A percentile compares a stretch with the other conserved stretches of the same genome.
Conservation (phyloP, 2,797 vertebrate genomes). For the Smutsia gigantea region DNA sequence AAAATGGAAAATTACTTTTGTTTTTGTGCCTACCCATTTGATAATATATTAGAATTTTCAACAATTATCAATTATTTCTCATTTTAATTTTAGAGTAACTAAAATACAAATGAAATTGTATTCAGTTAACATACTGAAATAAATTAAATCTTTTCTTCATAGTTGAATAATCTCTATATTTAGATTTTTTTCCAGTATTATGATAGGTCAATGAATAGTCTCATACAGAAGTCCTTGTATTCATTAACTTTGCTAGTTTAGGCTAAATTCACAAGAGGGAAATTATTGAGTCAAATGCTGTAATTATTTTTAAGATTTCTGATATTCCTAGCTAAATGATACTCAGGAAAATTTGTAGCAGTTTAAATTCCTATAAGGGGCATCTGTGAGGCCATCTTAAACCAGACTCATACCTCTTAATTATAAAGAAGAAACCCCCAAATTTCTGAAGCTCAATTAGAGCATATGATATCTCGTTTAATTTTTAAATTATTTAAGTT, state of each 20-base stretch:
- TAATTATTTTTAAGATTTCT: not conserved
- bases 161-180: not conserved
- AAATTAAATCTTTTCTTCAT: not conserved
- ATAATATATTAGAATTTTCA: not conserved
- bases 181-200: not conserved
- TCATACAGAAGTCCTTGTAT: not conserved
- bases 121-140: not conserved
- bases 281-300: not conserved
- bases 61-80: not conserved
- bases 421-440: not conserved
- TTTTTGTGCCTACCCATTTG: not conserved
- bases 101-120: not conserved
- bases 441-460: not conserved
- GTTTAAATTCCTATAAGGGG: not conserved
- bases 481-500: not conserved
- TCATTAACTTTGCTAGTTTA: not conserved
- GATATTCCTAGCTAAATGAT: not conserved
- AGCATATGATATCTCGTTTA: not conserved
- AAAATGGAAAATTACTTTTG: not conserved
- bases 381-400: not conserved
- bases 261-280: not conserved
- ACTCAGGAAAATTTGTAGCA: not conserved
- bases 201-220: not conserved
- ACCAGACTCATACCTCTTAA: not conserved
- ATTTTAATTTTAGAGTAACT: too few relatives aligned